Percentiles rank a stretch among this genome's conserved stretches.
Evolutionary conservation across 2,113 vertebrate species (phyloP).

Genomic region (Leptobrachium ailaonicum): DNA sequence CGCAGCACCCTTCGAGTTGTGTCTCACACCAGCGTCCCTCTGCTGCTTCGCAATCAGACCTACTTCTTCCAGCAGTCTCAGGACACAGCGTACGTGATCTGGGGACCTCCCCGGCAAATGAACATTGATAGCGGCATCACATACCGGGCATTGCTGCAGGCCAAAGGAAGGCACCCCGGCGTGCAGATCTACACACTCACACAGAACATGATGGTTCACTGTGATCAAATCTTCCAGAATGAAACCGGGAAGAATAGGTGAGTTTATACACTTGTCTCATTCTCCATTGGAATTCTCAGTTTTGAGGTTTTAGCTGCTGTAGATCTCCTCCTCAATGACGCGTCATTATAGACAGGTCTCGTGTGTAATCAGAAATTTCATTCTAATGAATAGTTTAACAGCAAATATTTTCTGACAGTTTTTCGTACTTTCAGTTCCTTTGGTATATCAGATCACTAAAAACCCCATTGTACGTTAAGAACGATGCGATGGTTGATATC

Average conservation of each 20-base stretch:
- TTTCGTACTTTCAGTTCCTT: too few relatives aligned
- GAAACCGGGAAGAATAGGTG: conserved; percentile 96
- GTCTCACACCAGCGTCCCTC: conserved; percentile 88
- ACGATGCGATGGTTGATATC: too few relatives aligned
- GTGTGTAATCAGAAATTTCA: too few relatives aligned
- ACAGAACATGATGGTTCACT: conserved; percentile 78
- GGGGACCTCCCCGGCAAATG: conserved; percentile 89
- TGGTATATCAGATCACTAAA: too few relatives aligned
- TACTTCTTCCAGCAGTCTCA: conserved; percentile 80
- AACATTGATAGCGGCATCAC: conserved; percentile 75
- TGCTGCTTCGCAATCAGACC: conserved; percentile 75
- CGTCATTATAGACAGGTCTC: too few relatives aligned
- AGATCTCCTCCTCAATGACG: too few relatives aligned
- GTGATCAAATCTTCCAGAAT: conserved; percentile 84
- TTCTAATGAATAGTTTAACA: too few relatives aligned
- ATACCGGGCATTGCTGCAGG: conserved; percentile 72
- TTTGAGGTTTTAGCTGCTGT: too few relatives aligned
- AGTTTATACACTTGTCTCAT: not conserved
- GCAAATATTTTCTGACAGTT: too few relatives aligned
- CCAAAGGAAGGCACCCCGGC: conserved; percentile 70
- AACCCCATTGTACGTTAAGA: too few relatives aligned
- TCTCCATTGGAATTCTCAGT: too few relatives aligned
- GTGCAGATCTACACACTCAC: conserved; percentile 81
- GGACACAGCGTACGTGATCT: conserved; percentile 81
- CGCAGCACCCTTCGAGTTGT: conserved; percentile 81